Evolutionary conservation across 2,797 vertebrate genomes (phyloP).

Genomic region (Silurus aristotelis): DNA sequence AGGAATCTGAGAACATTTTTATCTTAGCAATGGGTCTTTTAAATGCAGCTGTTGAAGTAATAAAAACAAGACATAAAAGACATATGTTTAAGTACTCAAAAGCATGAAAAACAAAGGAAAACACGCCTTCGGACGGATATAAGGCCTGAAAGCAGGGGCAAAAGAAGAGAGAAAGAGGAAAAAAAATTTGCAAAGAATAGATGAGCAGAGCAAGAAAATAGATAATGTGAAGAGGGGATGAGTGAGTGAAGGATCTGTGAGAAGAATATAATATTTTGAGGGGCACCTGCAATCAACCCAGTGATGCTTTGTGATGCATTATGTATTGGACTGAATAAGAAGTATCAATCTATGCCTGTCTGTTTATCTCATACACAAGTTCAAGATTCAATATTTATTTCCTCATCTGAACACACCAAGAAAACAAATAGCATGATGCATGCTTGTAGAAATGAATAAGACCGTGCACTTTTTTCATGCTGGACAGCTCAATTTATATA

Average conservation of each 20-base stretch:
- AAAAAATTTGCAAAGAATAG: background rate
- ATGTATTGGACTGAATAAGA: background rate
- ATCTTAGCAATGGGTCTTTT: constrained; percentile 18
- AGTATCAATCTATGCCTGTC: background rate
- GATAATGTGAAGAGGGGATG: background rate
- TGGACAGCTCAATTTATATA: constrained; percentile 7
- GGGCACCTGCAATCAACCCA: constrained; percentile 17
- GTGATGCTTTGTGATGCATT: constrained; percentile 1
- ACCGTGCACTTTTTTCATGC: constrained; percentile 14
- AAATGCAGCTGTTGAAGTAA: constrained; percentile 49
- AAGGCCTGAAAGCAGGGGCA: constrained; percentile 21
- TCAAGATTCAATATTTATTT: constrained; percentile 9
- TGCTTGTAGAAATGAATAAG: constrained; percentile 6
- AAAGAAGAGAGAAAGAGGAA: background rate
- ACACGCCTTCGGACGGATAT: constrained; percentile 33
- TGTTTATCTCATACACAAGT: constrained; percentile 12
- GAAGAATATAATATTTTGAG: constrained; percentile 12
- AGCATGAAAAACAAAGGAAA: constrained; percentile 44
- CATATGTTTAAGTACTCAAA: constrained; percentile 50
- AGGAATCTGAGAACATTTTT: constrained; percentile 8
- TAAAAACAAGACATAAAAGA: constrained; percentile 42
- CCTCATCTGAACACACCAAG: background rate
- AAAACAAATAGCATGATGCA: constrained; percentile 7
- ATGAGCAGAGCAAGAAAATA: background rate
- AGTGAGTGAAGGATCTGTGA: background rate